Conservation (phyloP, 2,888 invertebrate genomes). For the Pristionchus arcanus region DNA sequence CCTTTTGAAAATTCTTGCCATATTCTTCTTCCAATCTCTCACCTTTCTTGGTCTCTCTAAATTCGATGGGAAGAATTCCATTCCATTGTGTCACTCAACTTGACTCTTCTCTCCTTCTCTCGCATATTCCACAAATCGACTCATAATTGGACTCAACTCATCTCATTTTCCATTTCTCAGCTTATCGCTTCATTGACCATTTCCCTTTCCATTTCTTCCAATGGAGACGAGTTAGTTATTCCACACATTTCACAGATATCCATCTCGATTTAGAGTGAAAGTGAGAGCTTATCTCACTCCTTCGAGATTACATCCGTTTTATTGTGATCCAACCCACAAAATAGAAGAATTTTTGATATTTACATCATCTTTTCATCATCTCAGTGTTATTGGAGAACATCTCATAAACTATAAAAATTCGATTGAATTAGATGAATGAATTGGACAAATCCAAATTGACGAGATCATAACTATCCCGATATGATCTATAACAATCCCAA, state of each 20-base stretch:
- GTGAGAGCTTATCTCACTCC: background rate
- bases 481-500: background rate
- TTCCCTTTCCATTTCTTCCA: background rate
- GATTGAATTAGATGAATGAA: too few species aligned
- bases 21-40: background rate
- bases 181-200: constrained; percentile 30
- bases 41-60: background rate
- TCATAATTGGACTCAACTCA: constrained; percentile 28
- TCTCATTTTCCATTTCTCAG: constrained; percentile 13
- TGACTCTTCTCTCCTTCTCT: constrained; percentile 2
- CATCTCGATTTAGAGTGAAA: background rate
- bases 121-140: constrained; percentile 33
- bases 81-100: constrained; percentile 39
- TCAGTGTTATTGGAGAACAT: too few species aligned
- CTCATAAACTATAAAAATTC: too few species aligned
- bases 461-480: background rate
- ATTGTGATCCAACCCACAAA: background rate
- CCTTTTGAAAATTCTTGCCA: background rate
- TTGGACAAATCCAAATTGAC: background rate
- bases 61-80: background rate
- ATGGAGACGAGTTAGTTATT: constrained; percentile 7
- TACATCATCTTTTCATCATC: too few species aligned
- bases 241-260: constrained; percentile 11
- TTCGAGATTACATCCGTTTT: constrained; percentile 3
- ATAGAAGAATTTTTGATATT: background rate